Percentiles rank a stretch among this genome's conserved stretches.
These are phyloP conservation scores for Speoplatyrhinus poulsoni DNA, from an alignment of 2,113 vertebrate species.

Conservation along the genomic window DNA sequence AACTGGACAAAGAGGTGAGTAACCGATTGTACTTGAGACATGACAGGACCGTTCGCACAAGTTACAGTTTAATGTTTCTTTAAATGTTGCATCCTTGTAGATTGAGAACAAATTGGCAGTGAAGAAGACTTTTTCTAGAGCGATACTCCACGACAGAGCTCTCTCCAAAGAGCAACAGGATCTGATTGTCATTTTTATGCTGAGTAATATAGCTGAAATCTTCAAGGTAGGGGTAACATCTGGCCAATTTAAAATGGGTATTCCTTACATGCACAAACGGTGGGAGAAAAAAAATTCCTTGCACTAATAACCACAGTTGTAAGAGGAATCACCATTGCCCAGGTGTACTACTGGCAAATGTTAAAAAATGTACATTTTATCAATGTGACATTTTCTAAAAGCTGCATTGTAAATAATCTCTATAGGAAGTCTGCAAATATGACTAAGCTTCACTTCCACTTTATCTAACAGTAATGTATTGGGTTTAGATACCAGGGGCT, in stretches of 20 bases:
- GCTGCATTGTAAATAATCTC: neutral
- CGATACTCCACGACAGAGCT: slow-evolving; percentile 83
- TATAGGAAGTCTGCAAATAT: neutral
- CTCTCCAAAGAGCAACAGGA: slow-evolving; percentile 89
- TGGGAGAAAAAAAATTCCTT: too few relatives aligned
- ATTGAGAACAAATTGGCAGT: slow-evolving; percentile 88
- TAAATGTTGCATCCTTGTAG: slow-evolving; percentile 64
- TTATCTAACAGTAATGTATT: neutral
- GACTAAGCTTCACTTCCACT: neutral
- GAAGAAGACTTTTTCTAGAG: slow-evolving; percentile 87
- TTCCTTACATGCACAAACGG: too few relatives aligned
- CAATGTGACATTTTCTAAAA: neutral
- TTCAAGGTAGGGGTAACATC: slow-evolving; percentile 82
- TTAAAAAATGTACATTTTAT: neutral
- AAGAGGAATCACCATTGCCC: neutral
- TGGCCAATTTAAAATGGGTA: too few relatives aligned
- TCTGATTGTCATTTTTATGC: slow-evolving; percentile 89
- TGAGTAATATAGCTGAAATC: slow-evolving; percentile 88
- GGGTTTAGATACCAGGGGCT: slow-evolving; percentile 83
- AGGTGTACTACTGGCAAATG: neutral
- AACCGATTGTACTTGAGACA: neutral
- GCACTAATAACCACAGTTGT: neutral
- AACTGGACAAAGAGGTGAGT: slow-evolving; percentile 87
- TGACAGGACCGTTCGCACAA: too few relatives aligned
- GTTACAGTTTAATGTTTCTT: neutral